These are phyloP conservation scores for Propithecus deckenii DNA, from an alignment of 2,797 vertebrate genomes.

Conservation along the genomic window DNA sequence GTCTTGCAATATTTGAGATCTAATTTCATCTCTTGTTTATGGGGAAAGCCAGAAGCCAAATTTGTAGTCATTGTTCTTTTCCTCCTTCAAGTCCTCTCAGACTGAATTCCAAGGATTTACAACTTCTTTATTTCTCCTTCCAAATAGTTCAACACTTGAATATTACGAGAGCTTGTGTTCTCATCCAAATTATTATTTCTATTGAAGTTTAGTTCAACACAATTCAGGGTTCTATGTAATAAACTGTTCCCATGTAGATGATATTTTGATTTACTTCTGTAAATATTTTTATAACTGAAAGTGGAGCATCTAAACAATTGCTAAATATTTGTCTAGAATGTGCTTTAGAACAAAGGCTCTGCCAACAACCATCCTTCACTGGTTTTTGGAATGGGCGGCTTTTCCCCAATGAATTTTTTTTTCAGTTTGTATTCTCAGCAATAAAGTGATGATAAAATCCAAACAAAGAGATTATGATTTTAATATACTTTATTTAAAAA, in stretches of 20 bases:
- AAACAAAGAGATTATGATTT: constrained; percentile 85
- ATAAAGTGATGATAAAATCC: constrained; percentile 57
- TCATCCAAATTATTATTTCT: constrained; percentile 54
- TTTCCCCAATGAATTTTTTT: neutral
- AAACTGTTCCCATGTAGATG: constrained; percentile 39
- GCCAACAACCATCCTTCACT: neutral
- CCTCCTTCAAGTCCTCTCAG: constrained; percentile 41
- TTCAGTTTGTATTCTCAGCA: neutral
- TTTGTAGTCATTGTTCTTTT: constrained; percentile 44
- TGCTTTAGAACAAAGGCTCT: neutral
- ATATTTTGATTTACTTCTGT: constrained; percentile 65
- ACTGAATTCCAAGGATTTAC: constrained; percentile 56
- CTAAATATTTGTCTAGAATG: constrained; percentile 63
- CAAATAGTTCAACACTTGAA: constrained; percentile 43
- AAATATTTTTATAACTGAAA: constrained; percentile 70
- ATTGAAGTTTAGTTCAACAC: constrained; percentile 59
- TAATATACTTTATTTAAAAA: constrained; percentile 98
- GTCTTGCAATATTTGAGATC: constrained; percentile 34
- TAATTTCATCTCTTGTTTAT: constrained; percentile 62
- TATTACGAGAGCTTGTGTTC: constrained; percentile 37
- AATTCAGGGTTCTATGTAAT: constrained; percentile 44
- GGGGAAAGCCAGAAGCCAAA: constrained; percentile 38
- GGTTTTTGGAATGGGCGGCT: neutral
- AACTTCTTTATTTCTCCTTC: constrained; percentile 51
- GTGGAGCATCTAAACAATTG: constrained; percentile 59